Evolutionary conservation across 23 tunicate species (phyloP), one percentile per base, ranked within the genome.

Genomic region (Trididemnum clinides): DNA sequence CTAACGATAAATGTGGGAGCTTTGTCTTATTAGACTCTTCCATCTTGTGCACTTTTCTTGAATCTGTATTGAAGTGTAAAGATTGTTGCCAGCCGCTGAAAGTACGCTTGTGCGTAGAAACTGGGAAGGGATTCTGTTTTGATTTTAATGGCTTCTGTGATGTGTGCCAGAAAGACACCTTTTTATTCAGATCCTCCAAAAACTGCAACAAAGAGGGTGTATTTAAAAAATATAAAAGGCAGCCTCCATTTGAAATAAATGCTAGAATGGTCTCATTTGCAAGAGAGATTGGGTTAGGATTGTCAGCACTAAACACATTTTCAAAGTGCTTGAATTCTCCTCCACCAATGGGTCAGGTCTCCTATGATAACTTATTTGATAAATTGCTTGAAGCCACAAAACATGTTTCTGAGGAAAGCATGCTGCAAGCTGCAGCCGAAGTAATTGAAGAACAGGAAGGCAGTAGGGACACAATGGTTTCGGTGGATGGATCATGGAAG

Each of bases 401-500:
- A 66, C 2, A 3, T 4, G 37, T 66, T 5, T 36, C 75, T 29
- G 22, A 28, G 6, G 37, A 29, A 28, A 66, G 75, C 37, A 66
- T 66, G 75, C 7, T 5, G 6, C 36, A 37, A 39, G 80, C 80
- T 73, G 80, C 80, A 5, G 29, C 1, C 18, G 80, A 73, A 38
- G 54, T 37, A 3, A 36, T 38, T 18, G 80, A 73, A 37, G 57
- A 73, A 37, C 80, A 73, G 38, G 80, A 73, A 36, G 80, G 80
- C 2, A 38, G 5, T 4, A 36, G 31, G 6, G 80, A 73, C 57
- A 73, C 80, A 6, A 38, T 73, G 54, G 80, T 73, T 7, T 73
- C 57, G 3, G 57, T 73, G 10, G 57, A 73, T 37, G 76, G 76
- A 28, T 69, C 76, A 27, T 73, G 80, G 80, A 54, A 73, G 31